Evolutionary conservation across 2,888 invertebrate species (phyloP), one percentile per base, ranked within the genome.

Genomic region (Parthenolecanium corni): DNA sequence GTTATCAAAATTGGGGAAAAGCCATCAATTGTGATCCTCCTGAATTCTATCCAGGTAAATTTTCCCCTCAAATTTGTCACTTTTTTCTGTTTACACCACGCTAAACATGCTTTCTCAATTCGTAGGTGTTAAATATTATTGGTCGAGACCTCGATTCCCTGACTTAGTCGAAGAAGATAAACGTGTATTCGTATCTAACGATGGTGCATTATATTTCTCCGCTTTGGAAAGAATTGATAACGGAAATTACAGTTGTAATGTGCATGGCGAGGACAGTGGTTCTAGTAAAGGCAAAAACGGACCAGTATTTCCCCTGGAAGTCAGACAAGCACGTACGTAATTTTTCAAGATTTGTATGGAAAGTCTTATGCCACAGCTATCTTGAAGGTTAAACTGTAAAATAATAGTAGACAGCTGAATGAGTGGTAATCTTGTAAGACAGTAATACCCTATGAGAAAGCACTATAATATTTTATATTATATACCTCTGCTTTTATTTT

Each of bases 201-300:
- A 95, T 76, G 95, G 95, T 47, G 88, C 93, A 14, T 79, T 96
- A 16, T 96, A 96, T 72, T 95, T 96, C 72, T 92, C 95, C 20
- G 88, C 91, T 6, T 79, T 96, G 69, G 94, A 95, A 75, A 83
- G 83, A 25, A 90, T 92, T 62, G 94, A 94, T 74, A 79, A 83
- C 67, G 93, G 91, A 14, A 87, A 84, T 70, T 94, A 94, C 74
- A 90, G 90, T 68, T 94, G 94, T 71, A 91, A 86, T 72, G 91
- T 93, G 0, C 88, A 90, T 75, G 90, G 89, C 66, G 80, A 83
- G 66, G 89, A 90, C 75, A 90, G 89, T 66, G 80, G 82, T 66
- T 89, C 91, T 6, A 85, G 86, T 72, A 86, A 84, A 21, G 94
- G 93, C 0, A 80, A 90, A 62, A 92, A 89, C 75, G 93, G 94